Base-by-base conservation (phyloP, 2,888 invertebrate species). In the Parnassius glacialis region DNA sequence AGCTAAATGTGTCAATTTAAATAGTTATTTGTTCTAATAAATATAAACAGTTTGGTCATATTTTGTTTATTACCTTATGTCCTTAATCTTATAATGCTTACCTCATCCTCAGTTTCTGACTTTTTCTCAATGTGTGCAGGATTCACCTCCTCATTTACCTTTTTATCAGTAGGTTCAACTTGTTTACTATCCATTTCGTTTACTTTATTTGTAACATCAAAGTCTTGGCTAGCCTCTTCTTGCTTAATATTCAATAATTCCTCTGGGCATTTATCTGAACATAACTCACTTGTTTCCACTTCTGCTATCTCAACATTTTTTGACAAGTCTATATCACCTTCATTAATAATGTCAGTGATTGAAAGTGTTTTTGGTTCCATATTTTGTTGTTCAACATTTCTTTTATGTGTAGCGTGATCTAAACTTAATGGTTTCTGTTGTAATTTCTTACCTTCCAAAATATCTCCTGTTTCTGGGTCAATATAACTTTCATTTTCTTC, bases 111-210 rank as follows among this genome's bases (percentile, higher is more conserved):
- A 67, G 59, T 80, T 57, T 92, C 89, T 57, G 84, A 75, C 59
- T 86, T 85, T 50, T 83, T 85, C 41, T 73, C 81, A 48, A 76
- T 78, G 45, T 77, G 76, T 10, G 74, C 65, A 57, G 68, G 63
- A 54, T 78, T 74, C 3, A 66, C 74, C 47, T 73, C 78, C 12
- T 82, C 83, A 54, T 78, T 82, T 16, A 82, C 81, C 45, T 11
- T 45, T 59, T 84, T 84, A 60, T 76, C 78, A 3, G 89, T 75
- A 13, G 91, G 83, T 67, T 89, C 90, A 7, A 87, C 89, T 81
- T 90, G 91, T 47, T 92, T 90, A 71, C 92, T 91, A 13, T 93
- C 93, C 93, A 94, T 93, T 80, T 94, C 94, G 75, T 93, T 93
- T 54, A 93, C 77, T 75, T 94, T 94, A 68, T 94, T 93, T 57